These are phyloP conservation scores for Mantis religiosa DNA, from an alignment of 2,888 invertebrate species.

Conservation along the genomic window DNA sequence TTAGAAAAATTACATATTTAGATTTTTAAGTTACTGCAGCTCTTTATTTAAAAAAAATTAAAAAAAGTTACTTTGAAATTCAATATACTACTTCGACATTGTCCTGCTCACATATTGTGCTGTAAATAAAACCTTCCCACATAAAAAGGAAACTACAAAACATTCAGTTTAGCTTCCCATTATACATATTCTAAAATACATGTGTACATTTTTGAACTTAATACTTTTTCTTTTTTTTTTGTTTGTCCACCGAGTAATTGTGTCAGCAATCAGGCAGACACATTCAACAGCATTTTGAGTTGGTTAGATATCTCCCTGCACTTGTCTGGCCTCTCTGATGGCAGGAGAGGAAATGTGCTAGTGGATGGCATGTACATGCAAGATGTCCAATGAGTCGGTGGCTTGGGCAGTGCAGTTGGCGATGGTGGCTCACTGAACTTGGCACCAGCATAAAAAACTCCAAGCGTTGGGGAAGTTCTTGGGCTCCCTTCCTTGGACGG, in stretches of 20 bases:
- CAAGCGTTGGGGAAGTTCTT: constrained; percentile 33
- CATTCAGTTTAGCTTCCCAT: constrained; percentile 27
- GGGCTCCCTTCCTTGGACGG: constrained; percentile 36
- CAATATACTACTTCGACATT: constrained; percentile 25
- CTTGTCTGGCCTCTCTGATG: constrained; percentile 33
- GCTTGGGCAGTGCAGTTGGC: constrained; percentile 72
- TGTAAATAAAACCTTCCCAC: constrained; percentile 30
- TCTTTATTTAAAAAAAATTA: not conserved
- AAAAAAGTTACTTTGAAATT: constrained; percentile 11
- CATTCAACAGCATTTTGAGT: constrained; percentile 62
- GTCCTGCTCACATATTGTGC: constrained; percentile 33
- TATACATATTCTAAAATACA: constrained; percentile 32
- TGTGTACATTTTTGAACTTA: constrained; percentile 22
- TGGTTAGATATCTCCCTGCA: constrained; percentile 50
- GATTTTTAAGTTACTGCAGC: constrained; percentile 18
- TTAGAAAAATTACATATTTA: constrained; percentile 12
- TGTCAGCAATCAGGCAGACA: constrained; percentile 43
- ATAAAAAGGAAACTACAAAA: constrained; percentile 31
- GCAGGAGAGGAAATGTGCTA: constrained; percentile 28
- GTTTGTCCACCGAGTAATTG: constrained; percentile 7
- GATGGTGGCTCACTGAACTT: constrained; percentile 81
- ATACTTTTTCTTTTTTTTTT: constrained; percentile 7
- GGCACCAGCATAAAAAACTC: constrained; percentile 59
- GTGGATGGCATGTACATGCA: constrained; percentile 30
- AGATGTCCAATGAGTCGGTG: constrained; percentile 73